Conservation (phyloP, 2,888 invertebrate species). For the Beris chalybata region DNA sequence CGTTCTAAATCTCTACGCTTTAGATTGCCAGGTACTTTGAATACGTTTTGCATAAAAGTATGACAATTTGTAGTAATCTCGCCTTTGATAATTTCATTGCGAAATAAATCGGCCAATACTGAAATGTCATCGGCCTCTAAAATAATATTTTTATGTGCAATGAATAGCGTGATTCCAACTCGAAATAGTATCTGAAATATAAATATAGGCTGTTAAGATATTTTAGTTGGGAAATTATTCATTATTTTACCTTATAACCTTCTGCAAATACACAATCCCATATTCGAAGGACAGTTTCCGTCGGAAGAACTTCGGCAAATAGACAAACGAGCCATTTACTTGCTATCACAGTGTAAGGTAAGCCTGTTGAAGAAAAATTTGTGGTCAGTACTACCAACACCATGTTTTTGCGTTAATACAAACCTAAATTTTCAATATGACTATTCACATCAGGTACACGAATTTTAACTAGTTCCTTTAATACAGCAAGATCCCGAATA, state of each 20-base stretch:
- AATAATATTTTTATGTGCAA: constrained; percentile 70
- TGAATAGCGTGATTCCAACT: constrained; percentile 82
- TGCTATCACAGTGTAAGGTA: constrained; percentile 88
- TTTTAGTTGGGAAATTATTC: not conserved
- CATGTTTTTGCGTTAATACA: constrained; percentile 37
- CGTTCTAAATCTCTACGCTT: constrained; percentile 52
- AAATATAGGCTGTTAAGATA: not conserved
- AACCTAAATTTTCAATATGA: constrained; percentile 76
- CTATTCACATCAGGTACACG: constrained; percentile 79
- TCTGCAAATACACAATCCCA: constrained; percentile 97
- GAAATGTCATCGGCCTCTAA: constrained; percentile 79
- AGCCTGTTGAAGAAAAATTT: constrained; percentile 55
- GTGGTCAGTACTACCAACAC: not conserved
- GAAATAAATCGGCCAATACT: constrained; percentile 79
- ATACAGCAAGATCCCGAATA: constrained; percentile 84
- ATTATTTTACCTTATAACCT: constrained; percentile 69
- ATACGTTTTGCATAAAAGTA: constrained; percentile 85
- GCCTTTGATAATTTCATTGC: constrained; percentile 73
- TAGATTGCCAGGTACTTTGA: constrained; percentile 78
- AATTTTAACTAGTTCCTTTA: constrained; percentile 81
- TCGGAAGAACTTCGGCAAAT: constrained; percentile 89
- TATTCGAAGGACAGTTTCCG: constrained; percentile 90
- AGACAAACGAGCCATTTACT: constrained; percentile 97
- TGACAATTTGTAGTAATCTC: constrained; percentile 82
- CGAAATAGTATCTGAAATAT: constrained; percentile 72